Percentiles rank a stretch among this genome's conserved stretches.
phyloP scores from a whole-genome alignment of 1,140 invertebrate genomes.

The Hestina assimilis region DNA sequence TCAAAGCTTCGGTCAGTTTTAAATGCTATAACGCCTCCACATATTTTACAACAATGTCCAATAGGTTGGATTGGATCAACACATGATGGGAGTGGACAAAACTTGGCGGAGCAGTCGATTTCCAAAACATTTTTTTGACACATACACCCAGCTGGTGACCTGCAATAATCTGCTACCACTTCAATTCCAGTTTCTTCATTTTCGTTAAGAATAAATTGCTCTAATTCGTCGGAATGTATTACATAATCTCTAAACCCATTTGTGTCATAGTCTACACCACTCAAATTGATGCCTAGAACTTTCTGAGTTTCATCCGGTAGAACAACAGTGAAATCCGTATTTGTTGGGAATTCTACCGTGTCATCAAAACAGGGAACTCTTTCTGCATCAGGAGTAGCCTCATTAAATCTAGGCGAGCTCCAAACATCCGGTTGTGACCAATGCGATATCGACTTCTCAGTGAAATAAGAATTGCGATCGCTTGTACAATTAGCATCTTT shows the following conservation, averaged over 20 bases:
- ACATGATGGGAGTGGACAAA: conserved; percentile 49
- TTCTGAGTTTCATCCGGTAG: conserved; percentile 41
- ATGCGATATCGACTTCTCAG: conserved; percentile 36
- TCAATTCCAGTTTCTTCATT: conserved; percentile 25
- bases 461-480: conserved; percentile 45
- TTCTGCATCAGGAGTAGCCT: conserved; percentile 64
- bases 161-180: conserved; percentile 31
- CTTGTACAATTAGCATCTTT: conserved; percentile 46
- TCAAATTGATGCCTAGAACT: conserved; percentile 38
- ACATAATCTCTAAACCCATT: conserved; percentile 18
- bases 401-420: conserved; percentile 57
- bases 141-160: conserved; percentile 48
- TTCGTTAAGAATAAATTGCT: conserved; percentile 45
- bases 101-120: conserved; percentile 54
- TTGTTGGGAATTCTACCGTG: conserved; percentile 44
- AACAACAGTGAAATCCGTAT: conserved; percentile 38
- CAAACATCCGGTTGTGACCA: conserved; percentile 62
- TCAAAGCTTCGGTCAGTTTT: conserved; percentile 51
- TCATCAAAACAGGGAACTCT: conserved; percentile 63
- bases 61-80: conserved; percentile 53
- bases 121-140: conserved; percentile 46
- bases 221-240: conserved; percentile 13
- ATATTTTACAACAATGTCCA: conserved; percentile 66
- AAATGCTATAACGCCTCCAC: conserved; percentile 52
- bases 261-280: conserved; percentile 24